Percentiles rank a stretch among this genome's conserved stretches.
phyloP scores from a whole-genome alignment of 2,888 invertebrate genomes.

The Tetranychus truncatus region DNA sequence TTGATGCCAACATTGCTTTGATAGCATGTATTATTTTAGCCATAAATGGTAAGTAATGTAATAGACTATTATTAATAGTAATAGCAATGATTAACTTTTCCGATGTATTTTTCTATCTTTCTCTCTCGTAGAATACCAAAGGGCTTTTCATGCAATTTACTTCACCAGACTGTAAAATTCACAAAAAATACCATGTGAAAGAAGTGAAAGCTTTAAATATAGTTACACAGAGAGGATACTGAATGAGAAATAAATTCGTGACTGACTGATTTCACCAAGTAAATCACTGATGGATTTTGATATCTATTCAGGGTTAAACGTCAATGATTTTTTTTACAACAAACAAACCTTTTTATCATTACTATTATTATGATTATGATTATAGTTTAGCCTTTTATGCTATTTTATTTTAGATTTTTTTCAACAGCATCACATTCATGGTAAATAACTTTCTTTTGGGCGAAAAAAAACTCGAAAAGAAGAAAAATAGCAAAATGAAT shows the following conservation, averaged over 20 bases:
- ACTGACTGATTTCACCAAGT: background rate
- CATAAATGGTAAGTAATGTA: too few relatives aligned
- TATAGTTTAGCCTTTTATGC: background rate
- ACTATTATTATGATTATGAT: background rate
- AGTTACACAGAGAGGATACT: background rate
- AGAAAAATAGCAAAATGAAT: too few relatives aligned
- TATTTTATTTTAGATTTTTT: background rate
- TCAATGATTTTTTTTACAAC: background rate
- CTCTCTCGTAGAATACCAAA: too few relatives aligned
- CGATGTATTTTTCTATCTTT: too few relatives aligned
- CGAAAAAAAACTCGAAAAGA: too few relatives aligned
- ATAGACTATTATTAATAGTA: too few relatives aligned
- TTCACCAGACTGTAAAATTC: background rate
- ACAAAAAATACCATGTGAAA: background rate
- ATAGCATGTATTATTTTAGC: too few relatives aligned
- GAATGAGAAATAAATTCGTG: background rate
- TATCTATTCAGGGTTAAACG: background rate
- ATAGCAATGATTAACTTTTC: too few relatives aligned
- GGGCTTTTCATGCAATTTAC: too few relatives aligned
- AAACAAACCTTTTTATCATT: background rate
- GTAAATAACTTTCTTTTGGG: background rate
- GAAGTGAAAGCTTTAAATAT: background rate
- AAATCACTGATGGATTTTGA: background rate
- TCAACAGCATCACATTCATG: background rate
- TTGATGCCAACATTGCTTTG: too few relatives aligned